These are phyloP conservation scores for Mylabris sibirica DNA, from an alignment of 2,888 invertebrate species.

Conservation along the genomic window DNA sequence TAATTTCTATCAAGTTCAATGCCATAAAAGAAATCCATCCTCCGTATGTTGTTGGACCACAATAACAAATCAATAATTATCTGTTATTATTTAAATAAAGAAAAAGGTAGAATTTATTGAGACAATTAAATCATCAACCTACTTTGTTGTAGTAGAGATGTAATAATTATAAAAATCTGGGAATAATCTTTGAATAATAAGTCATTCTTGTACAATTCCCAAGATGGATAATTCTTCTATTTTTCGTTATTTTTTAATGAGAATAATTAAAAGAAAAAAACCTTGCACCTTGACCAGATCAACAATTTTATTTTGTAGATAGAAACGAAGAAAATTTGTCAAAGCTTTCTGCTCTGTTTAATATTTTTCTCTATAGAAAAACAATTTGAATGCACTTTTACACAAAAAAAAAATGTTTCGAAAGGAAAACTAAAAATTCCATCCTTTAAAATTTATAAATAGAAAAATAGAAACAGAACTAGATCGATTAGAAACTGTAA, in stretches of 20 bases:
- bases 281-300: slow-evolving; percentile 5
- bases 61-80: neutral
- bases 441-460: neutral
- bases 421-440: neutral
- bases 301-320: neutral
- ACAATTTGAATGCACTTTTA: neutral
- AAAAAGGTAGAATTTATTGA: neutral
- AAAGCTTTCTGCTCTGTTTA: neutral
- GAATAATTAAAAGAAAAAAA: neutral
- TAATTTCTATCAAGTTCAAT: slow-evolving; percentile 8
- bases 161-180: neutral
- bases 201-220: neutral
- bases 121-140: neutral
- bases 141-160: neutral
- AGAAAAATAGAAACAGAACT: neutral
- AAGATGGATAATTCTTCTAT: neutral
- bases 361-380: neutral
- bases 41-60: neutral
- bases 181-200: slow-evolving; percentile 1
- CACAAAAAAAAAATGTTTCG: neutral
- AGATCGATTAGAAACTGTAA: slow-evolving; percentile 8
- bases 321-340: neutral
- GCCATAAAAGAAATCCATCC: neutral
- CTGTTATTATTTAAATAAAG: neutral
- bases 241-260: neutral